phyloP scores from a whole-genome alignment of 2,888 invertebrate species.

The Polietes domitor region DNA sequence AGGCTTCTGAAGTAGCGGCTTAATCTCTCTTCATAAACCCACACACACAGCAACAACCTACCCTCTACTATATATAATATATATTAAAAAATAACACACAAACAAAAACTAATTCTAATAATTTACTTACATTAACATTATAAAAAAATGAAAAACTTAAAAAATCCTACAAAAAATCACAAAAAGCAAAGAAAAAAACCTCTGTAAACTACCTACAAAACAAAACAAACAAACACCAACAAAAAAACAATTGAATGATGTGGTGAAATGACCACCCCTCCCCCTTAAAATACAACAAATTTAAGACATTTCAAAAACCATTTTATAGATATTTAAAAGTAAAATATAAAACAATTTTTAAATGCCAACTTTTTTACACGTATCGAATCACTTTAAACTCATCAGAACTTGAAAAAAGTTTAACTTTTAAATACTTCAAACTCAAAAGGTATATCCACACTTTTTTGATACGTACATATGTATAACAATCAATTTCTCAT shows the following conservation, averaged over 20 bases:
- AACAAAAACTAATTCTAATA: slow-evolving; percentile 66
- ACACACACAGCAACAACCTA: slow-evolving; percentile 63
- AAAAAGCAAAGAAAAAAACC: slow-evolving; percentile 60
- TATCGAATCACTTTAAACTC: neutral
- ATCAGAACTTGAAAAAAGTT: neutral
- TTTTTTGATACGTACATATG: neutral
- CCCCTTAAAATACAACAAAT: slow-evolving; percentile 20
- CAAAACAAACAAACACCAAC: slow-evolving; percentile 32
- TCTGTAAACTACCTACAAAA: slow-evolving; percentile 63
- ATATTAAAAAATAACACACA: slow-evolving; percentile 64
- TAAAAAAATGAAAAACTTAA: slow-evolving; percentile 50
- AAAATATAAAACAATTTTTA: slow-evolving; percentile 24
- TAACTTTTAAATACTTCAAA: neutral
- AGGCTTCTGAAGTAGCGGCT: slow-evolving; percentile 81
- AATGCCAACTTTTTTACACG: slow-evolving; percentile 20
- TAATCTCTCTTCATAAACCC: slow-evolving; percentile 71
- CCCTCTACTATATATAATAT: slow-evolving; percentile 67
- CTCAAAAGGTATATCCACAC: neutral
- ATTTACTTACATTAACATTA: slow-evolving; percentile 66
- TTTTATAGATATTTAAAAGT: slow-evolving; percentile 22
- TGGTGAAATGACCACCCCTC: slow-evolving; percentile 21
- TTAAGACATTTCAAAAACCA: slow-evolving; percentile 30
- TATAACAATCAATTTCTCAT: slow-evolving; percentile 3
- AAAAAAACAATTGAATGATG: slow-evolving; percentile 44
- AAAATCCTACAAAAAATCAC: slow-evolving; percentile 61